phyloP scores from a whole-genome alignment of 2,797 vertebrate species.

The Lepilemur ruficaudatus region DNA sequence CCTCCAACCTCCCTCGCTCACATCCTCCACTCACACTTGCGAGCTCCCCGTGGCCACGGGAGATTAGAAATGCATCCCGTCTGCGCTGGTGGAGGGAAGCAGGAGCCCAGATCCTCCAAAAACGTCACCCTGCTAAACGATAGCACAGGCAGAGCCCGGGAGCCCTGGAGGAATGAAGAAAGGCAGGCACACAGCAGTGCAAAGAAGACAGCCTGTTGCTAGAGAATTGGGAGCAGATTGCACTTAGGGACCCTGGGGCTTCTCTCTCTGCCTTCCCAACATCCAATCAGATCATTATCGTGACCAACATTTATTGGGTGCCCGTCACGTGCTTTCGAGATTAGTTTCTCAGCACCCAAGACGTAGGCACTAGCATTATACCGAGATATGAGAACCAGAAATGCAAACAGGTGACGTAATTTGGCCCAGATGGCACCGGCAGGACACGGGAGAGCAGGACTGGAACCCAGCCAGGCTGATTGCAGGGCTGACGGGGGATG shows the following conservation, averaged over 20 bases:
- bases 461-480: background rate
- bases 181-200: background rate
- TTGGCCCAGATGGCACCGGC: background rate
- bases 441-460: background rate
- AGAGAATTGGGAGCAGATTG: background rate
- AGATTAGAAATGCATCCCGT: background rate
- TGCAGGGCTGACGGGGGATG: background rate
- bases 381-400: background rate
- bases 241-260: background rate
- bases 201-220: background rate
- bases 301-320: background rate
- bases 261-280: background rate
- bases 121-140: background rate
- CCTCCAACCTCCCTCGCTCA: accelerated
- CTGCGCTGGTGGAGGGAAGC: background rate
- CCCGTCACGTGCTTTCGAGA: accelerated
- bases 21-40: background rate
- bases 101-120: background rate
- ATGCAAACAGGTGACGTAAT: background rate
- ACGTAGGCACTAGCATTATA: background rate
- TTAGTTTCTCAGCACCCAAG: background rate
- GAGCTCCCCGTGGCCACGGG: background rate
- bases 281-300: background rate
- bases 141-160: background rate
- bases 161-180: background rate